Evolutionary conservation across 2,888 invertebrate genomes (phyloP).

Genomic region (Plebejus anna): DNA sequence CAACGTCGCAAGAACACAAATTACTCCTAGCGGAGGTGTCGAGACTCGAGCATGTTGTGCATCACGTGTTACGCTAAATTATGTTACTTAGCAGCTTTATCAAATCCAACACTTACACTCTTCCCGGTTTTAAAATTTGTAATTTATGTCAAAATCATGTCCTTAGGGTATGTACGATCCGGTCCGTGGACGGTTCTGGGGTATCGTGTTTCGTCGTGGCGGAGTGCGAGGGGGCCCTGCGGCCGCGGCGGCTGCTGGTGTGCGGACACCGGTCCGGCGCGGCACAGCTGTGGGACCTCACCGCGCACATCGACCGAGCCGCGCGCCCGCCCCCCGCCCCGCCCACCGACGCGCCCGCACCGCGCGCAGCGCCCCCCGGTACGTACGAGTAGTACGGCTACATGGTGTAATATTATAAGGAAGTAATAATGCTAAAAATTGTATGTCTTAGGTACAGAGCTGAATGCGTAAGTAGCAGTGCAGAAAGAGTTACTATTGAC

Average conservation of each 20-base stretch:
- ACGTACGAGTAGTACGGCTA: neutral
- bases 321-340: constrained; percentile 22
- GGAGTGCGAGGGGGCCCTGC: constrained; percentile 97
- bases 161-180: constrained; percentile 93
- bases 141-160: neutral
- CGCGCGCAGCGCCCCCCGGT: neutral
- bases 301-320: constrained; percentile 93
- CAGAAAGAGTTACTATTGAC: no score
- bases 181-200: constrained; percentile 95
- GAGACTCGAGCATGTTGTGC: no score
- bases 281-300: constrained; percentile 99
- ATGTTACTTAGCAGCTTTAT: no score
- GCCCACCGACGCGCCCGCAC: constrained; percentile 4
- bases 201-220: constrained; percentile 98
- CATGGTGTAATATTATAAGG: no score
- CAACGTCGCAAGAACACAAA: no score
- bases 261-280: constrained; percentile 96
- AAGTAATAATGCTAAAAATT: no score
- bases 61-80: no score
- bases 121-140: no score
- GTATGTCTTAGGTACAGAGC: no score
- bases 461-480: no score
- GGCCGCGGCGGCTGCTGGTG: constrained; percentile 93
- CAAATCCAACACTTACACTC: no score
- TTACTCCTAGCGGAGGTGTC: no score